Evolutionary conservation across 1,140 invertebrate species (phyloP), one percentile per base, ranked within the genome.

Genomic region (Uloborus diversus): DNA sequence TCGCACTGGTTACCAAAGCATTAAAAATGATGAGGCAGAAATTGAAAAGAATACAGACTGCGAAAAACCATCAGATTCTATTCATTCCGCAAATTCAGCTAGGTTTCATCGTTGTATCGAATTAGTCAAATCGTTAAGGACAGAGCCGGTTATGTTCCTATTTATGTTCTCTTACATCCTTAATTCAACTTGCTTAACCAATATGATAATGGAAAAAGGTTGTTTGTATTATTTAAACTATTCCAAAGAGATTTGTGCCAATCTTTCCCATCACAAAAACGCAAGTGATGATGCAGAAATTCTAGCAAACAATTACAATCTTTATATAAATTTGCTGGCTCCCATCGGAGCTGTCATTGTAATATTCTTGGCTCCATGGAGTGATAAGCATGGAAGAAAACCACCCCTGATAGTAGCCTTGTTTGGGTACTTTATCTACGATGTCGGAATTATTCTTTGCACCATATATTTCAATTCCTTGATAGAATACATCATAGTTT

Each of bases 341-440:
- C 64, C 68, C 25, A 53, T 80, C 9, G 87, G 88, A 5, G 86
- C 88, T 4, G 79, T 88, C 33, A 84, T 85, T 23, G 83, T 86
- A 3, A 84, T 82, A 30, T 86, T 86, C 78, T 51, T 87, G 5
- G 86, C 81, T 93, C 68, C 79, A 0, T 94, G 83, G 93, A 86
- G 87, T 61, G 94, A 32, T 91, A 93, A 0, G 93, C 92, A 91
- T 90, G 91, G 91, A 25, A 89, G 89, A 73, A 96, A 96, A 85
- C 91, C 94, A 9, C 94, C 93, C 83, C 93, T 96, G 88, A 86
- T 95, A 0, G 84, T 95, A 28, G 93, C 94, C 0, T 92, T 95
- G 71, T 86, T 94, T 56, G 94, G 94, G 0, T 93, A 94, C 83
- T 91, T 95, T 80, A 83, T 94, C 13, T 92, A 92, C 37, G 69